These are phyloP conservation scores for Amblyraja radiata DNA, from an alignment of 2,797 vertebrate species.

Conservation along the genomic window DNA sequence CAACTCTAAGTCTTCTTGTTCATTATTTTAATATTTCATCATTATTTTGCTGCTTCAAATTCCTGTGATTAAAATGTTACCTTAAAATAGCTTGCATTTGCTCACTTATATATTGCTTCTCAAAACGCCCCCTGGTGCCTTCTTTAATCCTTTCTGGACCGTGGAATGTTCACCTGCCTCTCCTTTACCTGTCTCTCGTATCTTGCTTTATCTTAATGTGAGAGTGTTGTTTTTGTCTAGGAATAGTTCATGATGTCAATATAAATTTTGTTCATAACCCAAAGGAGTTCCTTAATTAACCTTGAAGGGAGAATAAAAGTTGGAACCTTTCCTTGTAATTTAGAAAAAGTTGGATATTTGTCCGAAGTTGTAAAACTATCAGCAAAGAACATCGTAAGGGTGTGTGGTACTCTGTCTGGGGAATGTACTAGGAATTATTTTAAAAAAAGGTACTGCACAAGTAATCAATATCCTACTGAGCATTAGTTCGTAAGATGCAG, in stretches of 20 bases:
- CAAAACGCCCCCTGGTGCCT: not conserved
- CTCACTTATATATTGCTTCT: not conserved
- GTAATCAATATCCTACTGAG: not conserved
- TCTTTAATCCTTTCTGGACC: not conserved
- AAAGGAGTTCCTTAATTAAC: not conserved
- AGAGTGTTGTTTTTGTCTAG: not conserved
- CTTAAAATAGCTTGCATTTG: not conserved
- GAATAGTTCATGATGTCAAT: not conserved
- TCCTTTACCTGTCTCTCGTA: not conserved
- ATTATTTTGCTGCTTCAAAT: not conserved
- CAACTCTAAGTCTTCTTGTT: not conserved
- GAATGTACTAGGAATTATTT: not conserved
- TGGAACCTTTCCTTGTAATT: not conserved
- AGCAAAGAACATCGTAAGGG: not conserved
- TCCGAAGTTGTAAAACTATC: not conserved
- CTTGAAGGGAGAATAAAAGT: not conserved
- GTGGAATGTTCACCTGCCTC: not conserved
- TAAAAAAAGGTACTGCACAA: not conserved
- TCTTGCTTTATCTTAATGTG: not conserved
- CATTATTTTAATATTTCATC: not conserved
- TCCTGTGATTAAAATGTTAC: not conserved
- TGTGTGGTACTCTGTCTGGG: not conserved
- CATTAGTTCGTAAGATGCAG: not conserved
- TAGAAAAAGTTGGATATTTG: not conserved
- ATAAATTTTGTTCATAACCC: not conserved